Evolutionary conservation across 2,888 invertebrate species (phyloP).

Genomic region (Rhaphigaster nebulosa): DNA sequence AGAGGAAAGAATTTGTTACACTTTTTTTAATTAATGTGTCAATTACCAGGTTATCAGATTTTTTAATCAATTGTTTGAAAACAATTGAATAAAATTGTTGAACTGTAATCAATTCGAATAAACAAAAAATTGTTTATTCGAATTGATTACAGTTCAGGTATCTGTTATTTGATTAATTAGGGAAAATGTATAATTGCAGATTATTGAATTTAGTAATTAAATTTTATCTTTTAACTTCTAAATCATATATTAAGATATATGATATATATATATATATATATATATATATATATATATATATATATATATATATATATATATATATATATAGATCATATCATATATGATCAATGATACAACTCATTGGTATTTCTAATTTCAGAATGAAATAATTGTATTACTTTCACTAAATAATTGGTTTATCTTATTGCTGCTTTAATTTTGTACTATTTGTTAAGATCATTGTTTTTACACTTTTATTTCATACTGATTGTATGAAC

Average conservation of each 20-base stretch:
- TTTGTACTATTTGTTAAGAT: background rate
- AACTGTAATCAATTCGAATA: no score
- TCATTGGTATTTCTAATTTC: background rate
- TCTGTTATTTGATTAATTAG: background rate
- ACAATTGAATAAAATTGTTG: no score
- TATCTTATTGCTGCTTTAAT: background rate
- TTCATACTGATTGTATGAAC: no score
- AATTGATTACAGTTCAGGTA: no score
- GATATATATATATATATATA: no score
- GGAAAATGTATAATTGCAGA: background rate
- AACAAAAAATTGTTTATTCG: no score
- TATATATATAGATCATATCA: no score
- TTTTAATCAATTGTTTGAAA: background rate
- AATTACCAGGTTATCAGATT: background rate
- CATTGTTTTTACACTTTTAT: background rate
- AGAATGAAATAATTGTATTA: background rate
- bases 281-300: no score
- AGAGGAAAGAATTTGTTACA: no score
- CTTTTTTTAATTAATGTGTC: background rate
- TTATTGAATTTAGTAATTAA: background rate
- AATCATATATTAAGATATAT: background rate
- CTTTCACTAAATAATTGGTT: background rate
- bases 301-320: no score
- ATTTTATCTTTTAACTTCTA: background rate
- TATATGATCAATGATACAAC: no score